phyloP scores from a whole-genome alignment of 2,888 invertebrate species.

The Drosophila fungiperda region DNA sequence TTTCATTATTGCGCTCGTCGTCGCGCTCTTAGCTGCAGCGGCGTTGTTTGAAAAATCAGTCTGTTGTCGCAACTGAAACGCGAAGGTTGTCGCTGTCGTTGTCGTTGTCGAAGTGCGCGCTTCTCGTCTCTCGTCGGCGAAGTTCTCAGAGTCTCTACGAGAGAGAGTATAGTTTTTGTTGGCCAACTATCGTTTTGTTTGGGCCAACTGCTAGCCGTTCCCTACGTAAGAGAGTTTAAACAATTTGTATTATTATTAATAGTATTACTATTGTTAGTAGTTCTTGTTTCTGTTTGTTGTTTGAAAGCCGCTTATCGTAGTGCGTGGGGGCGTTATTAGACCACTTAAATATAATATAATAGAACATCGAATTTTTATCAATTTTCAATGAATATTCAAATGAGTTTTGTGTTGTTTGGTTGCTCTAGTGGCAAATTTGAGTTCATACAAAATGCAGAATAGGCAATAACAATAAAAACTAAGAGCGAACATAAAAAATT shows the following conservation, averaged over 20 bases:
- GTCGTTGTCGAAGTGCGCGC: slow-evolving; percentile 53
- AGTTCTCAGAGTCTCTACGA: slow-evolving; percentile 34
- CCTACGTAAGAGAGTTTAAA: slow-evolving; percentile 65
- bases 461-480: slow-evolving; percentile 36
- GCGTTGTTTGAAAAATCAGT: slow-evolving; percentile 58
- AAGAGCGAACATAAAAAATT: slow-evolving; percentile 28
- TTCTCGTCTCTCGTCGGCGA: slow-evolving; percentile 23
- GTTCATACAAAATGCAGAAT: slow-evolving; percentile 59
- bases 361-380: slow-evolving; percentile 18
- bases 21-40: slow-evolving; percentile 33
- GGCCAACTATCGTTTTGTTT: slow-evolving; percentile 60
- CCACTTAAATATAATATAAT: slow-evolving; percentile 17
- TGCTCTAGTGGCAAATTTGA: slow-evolving; percentile 10
- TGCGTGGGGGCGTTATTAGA: slow-evolving; percentile 62
- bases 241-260: slow-evolving; percentile 34
- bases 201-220: slow-evolving; percentile 26
- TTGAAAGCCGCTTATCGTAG: slow-evolving; percentile 41
- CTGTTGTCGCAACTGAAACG: slow-evolving; percentile 74
- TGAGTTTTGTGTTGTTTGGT: slow-evolving; percentile 15
- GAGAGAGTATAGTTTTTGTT: slow-evolving; percentile 26
- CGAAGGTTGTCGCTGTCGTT: slow-evolving; percentile 64
- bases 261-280: slow-evolving; percentile 26
- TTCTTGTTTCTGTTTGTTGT: slow-evolving; percentile 28
- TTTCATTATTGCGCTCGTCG: slow-evolving; percentile 35
- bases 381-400: slow-evolving; percentile 2